Evolutionary conservation across 2,113 vertebrate genomes (phyloP).

Genomic region (Plecotus auritus): DNA sequence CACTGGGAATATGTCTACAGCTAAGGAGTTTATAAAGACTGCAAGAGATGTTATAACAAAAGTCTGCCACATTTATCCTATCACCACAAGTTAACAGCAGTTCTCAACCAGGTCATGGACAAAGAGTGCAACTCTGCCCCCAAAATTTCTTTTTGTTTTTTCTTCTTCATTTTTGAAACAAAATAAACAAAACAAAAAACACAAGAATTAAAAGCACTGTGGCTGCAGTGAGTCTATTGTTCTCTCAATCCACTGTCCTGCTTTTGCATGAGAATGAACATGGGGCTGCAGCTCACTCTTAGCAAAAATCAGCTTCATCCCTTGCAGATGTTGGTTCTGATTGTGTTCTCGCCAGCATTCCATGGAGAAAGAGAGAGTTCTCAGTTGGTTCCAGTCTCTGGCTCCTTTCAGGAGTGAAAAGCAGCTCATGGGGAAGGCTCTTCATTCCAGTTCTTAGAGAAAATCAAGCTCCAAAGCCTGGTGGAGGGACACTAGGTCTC

Average conservation of each 20-base stretch:
- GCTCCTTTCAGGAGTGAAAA: slow-evolving; percentile 16
- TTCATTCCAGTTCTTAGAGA: slow-evolving; percentile 82
- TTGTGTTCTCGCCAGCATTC: slow-evolving; percentile 76
- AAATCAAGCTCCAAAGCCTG: slow-evolving; percentile 98
- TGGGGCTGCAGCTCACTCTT: slow-evolving; percentile 7
- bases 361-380: slow-evolving; percentile 57
- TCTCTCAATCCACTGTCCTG: neutral
- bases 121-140: slow-evolving; percentile 50
- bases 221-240: slow-evolving; percentile 35
- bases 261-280: slow-evolving; percentile 20
- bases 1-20: slow-evolving; percentile 67
- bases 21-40: slow-evolving; percentile 71
- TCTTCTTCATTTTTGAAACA: slow-evolving; percentile 55
- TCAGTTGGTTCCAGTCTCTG: slow-evolving; percentile 51
- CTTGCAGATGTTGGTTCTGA: slow-evolving; percentile 65
- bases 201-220: slow-evolving; percentile 52
- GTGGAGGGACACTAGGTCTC: slow-evolving; percentile 95
- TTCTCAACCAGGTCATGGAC: slow-evolving; percentile 49
- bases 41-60: slow-evolving; percentile 67
- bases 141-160: slow-evolving; percentile 46
- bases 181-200: slow-evolving; percentile 35
- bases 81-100: slow-evolving; percentile 23
- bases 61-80: neutral
- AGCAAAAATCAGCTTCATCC: slow-evolving; percentile 31
- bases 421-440: slow-evolving; percentile 53